Conservation (phyloP, 30 jellyfish, hydroid and myxozoan genomes). For the Aurelia sp. region DNA sequence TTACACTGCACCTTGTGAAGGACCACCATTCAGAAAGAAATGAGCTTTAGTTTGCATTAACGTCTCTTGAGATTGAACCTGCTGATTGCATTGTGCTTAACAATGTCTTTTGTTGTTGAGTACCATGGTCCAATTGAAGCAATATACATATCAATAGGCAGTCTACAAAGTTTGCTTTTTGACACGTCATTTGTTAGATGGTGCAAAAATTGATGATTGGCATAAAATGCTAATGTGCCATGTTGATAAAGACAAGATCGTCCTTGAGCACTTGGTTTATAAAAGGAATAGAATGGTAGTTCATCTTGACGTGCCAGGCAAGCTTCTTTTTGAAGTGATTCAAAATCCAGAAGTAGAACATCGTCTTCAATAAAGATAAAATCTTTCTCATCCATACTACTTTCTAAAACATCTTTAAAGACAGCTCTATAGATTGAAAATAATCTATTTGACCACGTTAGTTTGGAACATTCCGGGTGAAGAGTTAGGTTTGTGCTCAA, state of each 20-base stretch:
- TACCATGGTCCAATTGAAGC: conserved; percentile 44
- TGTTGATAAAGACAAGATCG: conserved; percentile 33
- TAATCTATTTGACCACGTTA: conserved; percentile 25
- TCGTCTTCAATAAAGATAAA: conserved; percentile 43
- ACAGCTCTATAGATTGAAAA: conserved; percentile 28
- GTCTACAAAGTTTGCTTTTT: conserved; percentile 15
- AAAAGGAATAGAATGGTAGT: conserved; percentile 23
- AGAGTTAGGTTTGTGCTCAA: neutral
- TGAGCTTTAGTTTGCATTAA: too few relatives aligned
- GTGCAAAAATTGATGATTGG: neutral
- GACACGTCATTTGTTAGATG: conserved; percentile 15
- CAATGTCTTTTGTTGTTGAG: conserved; percentile 32
- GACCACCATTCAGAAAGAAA: too few relatives aligned
- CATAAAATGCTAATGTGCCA: conserved; percentile 29
- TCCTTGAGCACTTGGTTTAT: conserved; percentile 11
- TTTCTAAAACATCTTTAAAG: conserved; percentile 11
- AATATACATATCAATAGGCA: conserved; percentile 38
- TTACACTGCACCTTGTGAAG: too few relatives aligned
- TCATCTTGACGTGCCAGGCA: conserved; percentile 14
- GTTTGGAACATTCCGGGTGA: conserved; percentile 3
- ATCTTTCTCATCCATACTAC: conserved; percentile 8
- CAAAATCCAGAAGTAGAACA: conserved; percentile 15
- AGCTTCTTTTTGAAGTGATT: conserved; percentile 5
- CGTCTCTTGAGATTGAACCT: neutral
- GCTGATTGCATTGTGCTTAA: conserved; percentile 34